Evolutionary conservation across 2,113 vertebrate species (phyloP), one percentile per base, ranked within the genome.

Genomic region (Promerops cafer): DNA sequence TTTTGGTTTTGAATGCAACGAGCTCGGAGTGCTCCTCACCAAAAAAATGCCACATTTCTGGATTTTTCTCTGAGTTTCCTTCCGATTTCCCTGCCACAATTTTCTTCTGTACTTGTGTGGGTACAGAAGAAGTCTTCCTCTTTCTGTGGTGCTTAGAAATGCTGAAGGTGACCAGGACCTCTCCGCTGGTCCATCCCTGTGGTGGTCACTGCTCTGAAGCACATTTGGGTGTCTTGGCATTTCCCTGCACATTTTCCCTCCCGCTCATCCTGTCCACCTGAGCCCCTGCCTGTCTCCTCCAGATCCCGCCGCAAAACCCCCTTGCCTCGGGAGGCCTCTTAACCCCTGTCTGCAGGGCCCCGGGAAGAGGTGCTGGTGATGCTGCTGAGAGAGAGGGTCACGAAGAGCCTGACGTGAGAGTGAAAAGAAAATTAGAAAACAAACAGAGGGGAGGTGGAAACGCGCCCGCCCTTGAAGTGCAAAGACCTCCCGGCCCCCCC

Each of bases 351-450:
- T 79, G 76, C 74, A 0, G 42, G 85, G 93, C 93, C 83, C 71
- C 0, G 45, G 33, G 39, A 54, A 63, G 93, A 94, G 93, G 94
- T 93, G 96, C 83, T 6, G 40, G 3, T 91, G 95, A 97, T 85
- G 91, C 64, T 23, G 94, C 66, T 94, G 96, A 96, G 95, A 87
- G 95, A 85, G 84, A 22, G 40, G 93, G 94, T 96, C 95, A 91
- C 11, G 1, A 11, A 81, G 92, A 95, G 93, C 83, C 83, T 8
- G 16, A 89, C 9, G 5, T 18, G 83, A 94, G 95, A 92, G 83
- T 94, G 95, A 92, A 93, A 77, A 83, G 94, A 83, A 94, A 97
- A 95, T 94, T 19, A 72, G 89, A 96, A 96, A 97, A 96, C 95
- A 97, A 97, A 97, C 92, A 97, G 68, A 93, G 57, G 44, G 53